Conservation (phyloP, 2,797 vertebrate species). For the Cuniculus paca region DNA sequence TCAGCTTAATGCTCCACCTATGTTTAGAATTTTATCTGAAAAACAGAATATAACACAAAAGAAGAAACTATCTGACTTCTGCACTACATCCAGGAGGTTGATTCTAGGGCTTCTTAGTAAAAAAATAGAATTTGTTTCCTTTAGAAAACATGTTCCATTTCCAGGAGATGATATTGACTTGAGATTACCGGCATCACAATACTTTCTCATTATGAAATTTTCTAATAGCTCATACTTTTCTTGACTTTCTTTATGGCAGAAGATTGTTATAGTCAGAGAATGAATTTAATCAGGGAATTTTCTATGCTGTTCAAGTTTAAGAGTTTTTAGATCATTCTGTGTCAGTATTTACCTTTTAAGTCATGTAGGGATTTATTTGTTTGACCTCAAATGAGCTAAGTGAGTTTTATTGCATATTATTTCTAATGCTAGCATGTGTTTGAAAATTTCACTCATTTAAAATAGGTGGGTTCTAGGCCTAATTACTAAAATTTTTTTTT, state of each 20-base stretch:
- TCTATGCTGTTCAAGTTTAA: background rate
- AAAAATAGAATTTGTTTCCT: background rate
- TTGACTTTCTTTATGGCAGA: background rate
- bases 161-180: background rate
- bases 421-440: constrained; percentile 76
- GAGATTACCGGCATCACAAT: background rate
- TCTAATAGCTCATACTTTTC: constrained; percentile 27
- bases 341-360: constrained; percentile 56
- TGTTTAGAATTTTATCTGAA: constrained; percentile 2
- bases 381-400: constrained; percentile 47
- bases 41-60: background rate
- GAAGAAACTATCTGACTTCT: background rate
- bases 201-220: background rate
- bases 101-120: background rate
- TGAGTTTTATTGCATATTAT: constrained; percentile 52
- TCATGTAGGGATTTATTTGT: constrained; percentile 69
- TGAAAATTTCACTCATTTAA: constrained; percentile 84
- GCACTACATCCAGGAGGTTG: background rate
- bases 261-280: background rate
- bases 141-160: background rate
- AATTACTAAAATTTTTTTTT: constrained; percentile 84
- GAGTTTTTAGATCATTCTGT: background rate
- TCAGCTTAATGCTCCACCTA: background rate
- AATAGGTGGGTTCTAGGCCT: constrained; percentile 85
- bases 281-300: constrained; percentile 35